Conservation (phyloP, 2,797 vertebrate species). For the Kryptopterus vitreolus region DNA sequence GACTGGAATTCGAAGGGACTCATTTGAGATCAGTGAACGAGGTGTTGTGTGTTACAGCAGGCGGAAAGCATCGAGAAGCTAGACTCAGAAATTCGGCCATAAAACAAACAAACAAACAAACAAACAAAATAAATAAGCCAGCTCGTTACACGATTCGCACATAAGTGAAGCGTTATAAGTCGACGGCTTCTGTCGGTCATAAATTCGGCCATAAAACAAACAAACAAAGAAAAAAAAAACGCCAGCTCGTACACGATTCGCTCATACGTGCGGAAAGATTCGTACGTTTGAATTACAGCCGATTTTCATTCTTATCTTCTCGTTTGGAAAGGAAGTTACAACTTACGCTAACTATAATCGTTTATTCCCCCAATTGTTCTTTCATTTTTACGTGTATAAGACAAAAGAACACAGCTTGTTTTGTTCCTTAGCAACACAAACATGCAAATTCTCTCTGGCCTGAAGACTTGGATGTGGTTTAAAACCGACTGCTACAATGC, state of each 20-base stretch:
- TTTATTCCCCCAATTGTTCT: neutral
- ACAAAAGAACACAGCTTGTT: neutral
- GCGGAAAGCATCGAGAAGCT: constrained; percentile 1
- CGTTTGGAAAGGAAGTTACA: neutral
- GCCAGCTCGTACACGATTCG: neutral
- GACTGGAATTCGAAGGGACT: constrained; percentile 45
- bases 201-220: neutral
- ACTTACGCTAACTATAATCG: no score
- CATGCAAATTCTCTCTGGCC: neutral
- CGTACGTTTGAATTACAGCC: neutral
- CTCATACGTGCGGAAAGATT: no score
- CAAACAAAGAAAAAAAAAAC: no score
- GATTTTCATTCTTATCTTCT: neutral
- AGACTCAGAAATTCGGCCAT: neutral
- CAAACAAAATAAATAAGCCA: no score
- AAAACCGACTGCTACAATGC: neutral
- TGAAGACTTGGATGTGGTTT: neutral
- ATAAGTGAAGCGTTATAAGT: no score
- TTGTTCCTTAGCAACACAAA: neutral
- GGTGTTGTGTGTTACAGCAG: constrained; percentile 31
- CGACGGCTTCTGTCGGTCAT: constrained; percentile 11
- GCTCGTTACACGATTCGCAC: no score
- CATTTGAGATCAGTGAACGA: constrained; percentile 36
- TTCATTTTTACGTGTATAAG: neutral
- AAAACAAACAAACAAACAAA: neutral